Conservation (phyloP, 2,888 invertebrate genomes). For the Drosophila kanekoi region DNA sequence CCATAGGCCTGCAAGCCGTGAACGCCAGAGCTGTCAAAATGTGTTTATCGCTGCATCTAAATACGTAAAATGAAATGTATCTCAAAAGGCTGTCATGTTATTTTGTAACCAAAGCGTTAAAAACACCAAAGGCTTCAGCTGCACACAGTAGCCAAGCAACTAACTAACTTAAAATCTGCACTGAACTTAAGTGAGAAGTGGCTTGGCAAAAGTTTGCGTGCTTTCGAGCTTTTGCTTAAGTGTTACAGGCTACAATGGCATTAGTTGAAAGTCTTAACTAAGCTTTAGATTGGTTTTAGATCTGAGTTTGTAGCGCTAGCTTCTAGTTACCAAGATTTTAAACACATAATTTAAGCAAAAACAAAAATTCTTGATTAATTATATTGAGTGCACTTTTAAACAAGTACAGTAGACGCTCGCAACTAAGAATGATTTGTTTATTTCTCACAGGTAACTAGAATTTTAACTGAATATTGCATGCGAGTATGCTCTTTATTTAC, state of each 20-base stretch:
- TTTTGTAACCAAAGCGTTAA: conserved; percentile 2
- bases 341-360: too few species aligned
- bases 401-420: too few species aligned
- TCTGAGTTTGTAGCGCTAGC: too few species aligned
- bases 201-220: neutral
- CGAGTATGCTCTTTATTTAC: neutral
- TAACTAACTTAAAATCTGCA: conserved; percentile 6
- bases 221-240: neutral
- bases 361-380: too few species aligned
- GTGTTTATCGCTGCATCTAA: conserved; percentile 42
- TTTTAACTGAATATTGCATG: conserved; percentile 1
- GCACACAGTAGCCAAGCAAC: conserved; percentile 25
- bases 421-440: neutral
- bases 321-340: too few species aligned
- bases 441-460: neutral
- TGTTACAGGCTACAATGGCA: neutral
- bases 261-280: neutral
- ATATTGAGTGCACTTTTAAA: too few species aligned
- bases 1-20: conserved; percentile 8
- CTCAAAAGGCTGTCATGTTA: conserved; percentile 42
- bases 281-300: neutral
- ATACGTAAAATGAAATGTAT: conserved; percentile 25
- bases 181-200: conserved; percentile 2
- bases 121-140: conserved; percentile 11
- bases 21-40: conserved; percentile 50